Percentiles rank a stretch among this genome's conserved stretches.
phyloP scores from a whole-genome alignment of 1,140 invertebrate species.

The Temnothorax curvispinosus region DNA sequence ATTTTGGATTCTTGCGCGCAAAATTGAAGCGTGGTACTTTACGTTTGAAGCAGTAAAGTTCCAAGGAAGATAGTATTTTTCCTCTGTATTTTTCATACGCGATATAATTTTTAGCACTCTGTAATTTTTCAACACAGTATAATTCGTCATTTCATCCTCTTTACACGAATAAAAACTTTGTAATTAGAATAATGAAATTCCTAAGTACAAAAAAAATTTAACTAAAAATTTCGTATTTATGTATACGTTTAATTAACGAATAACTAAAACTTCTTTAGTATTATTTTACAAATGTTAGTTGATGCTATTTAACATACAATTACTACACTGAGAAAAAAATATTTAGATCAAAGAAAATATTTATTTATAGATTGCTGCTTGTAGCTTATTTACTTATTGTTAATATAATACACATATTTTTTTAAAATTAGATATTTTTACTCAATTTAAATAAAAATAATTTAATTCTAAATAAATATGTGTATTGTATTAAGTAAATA shows the following conservation, averaged over 20 bases:
- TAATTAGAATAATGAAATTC: neutral
- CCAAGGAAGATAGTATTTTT: neutral
- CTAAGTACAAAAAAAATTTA: neutral
- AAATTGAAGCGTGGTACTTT: neutral
- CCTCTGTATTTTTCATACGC: neutral
- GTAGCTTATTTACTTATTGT: too few relatives aligned
- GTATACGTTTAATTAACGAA: neutral
- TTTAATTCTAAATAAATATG: too few relatives aligned
- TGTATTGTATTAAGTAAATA: too few relatives aligned
- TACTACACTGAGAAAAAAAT: neutral
- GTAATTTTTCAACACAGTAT: slow-evolving; percentile 5
- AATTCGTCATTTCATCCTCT: neutral
- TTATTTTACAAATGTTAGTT: neutral
- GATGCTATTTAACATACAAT: neutral
- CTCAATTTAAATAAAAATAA: too few relatives aligned
- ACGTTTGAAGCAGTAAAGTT: neutral
- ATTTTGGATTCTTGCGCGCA: neutral
- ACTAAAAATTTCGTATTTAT: neutral
- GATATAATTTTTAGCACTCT: neutral
- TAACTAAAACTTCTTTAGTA: neutral
- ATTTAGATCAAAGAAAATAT: too few relatives aligned
- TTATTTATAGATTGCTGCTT: too few relatives aligned
- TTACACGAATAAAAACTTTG: neutral
- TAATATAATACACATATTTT: too few relatives aligned
- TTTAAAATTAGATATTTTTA: too few relatives aligned